Evolutionary conservation across 92 coral and sea anemone species (phyloP), one percentile per base, ranked within the genome.

Genomic region (Palythoa heliodiscus): DNA sequence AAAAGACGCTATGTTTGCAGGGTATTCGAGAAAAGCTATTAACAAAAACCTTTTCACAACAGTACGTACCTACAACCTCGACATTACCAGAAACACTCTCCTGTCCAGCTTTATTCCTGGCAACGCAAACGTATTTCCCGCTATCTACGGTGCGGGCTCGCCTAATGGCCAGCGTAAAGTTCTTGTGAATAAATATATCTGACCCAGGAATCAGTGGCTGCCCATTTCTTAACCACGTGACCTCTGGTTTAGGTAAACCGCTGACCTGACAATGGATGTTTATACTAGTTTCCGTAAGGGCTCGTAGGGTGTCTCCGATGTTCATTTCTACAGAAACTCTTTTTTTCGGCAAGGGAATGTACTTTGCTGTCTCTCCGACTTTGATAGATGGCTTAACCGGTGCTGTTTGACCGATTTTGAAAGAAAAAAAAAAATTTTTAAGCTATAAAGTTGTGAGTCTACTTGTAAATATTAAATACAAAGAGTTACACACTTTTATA

Each of bases 41-140:
- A 12, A 55, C 11, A 12, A 55, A 55, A 55, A 12, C 69, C 25
- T 63, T 9, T 9, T 19, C 22, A n/a, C 10, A 3, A 63, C 10
- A 16, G 37, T 11, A 80, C 86, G 74, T 71, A 94, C 98, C 92
- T 60, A 74, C 83, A 40, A 94, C 86, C 8, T 82, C 75, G 8
- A 94, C 86, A 52, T 50, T 37, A 35, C 93, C 90, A 12, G 93
- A 64, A 48, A 61, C 73, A 50, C 86, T 86, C 20, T 78, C 92
- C 70, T 88, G 80, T 12, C 98, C 98, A 53, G 83, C 73, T 29
- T 85, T 66, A 50, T 90, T 94, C 9, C 39, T 82, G 19, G 93
- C 98, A n/a, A 86, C 78, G 76, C 98, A 94, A 20, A 88, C 82
- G 81, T 90, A 94, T 47, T 29, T 73, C 4, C 93, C 98, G 40